Base-by-base conservation (phyloP, 2,797 vertebrate genomes). In the Coilia nasus region DNA sequence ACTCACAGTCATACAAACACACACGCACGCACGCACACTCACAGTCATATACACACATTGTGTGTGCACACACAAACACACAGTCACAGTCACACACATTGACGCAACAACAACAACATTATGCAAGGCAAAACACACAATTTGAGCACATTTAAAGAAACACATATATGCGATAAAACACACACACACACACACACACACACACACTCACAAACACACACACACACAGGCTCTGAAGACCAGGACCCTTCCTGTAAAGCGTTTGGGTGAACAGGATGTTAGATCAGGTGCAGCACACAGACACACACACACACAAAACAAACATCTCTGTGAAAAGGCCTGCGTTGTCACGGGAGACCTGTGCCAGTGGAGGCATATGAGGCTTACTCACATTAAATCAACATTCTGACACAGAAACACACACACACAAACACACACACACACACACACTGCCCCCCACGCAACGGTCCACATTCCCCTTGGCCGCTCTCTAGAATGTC, bases 321-420 rank as follows among this genome's bases (percentile, higher is more conserved):
- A 71, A 71, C 64, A 31, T 15, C 64, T 31, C 64, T 6, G 64
- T 71, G 25, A 71, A 17, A 71, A 71, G 28, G 28, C 64, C 64
- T 71, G 64, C 28, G 64, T 71, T 71, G 64, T 31, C 64, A 71
- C 64, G 64, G 64, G 64, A 71, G 64, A 17, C 25, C 28, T 71
- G 64, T 71, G 28, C 64, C 12, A 15, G 64, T 71, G 28, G 28
- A 31, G 28, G 64, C 64, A 71, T 35, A 71, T 71, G n/a, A n/a
- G n/a, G 64, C 64, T 71, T 71, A 71, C 64, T 71, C 64, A 71
- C 31, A 12, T 71, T 71, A 35, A 71, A 71, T 4, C 64, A 71
- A 71, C 64, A 71, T 17, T 71, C 28, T 17, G 5, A 15, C 64
- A 71, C 35, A 41, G 35, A 41, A 41, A 41, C 35, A 41, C 35